Evolutionary conservation across 2,888 invertebrate species (phyloP), one percentile per base, ranked within the genome.

Genomic region (Leucania comma): DNA sequence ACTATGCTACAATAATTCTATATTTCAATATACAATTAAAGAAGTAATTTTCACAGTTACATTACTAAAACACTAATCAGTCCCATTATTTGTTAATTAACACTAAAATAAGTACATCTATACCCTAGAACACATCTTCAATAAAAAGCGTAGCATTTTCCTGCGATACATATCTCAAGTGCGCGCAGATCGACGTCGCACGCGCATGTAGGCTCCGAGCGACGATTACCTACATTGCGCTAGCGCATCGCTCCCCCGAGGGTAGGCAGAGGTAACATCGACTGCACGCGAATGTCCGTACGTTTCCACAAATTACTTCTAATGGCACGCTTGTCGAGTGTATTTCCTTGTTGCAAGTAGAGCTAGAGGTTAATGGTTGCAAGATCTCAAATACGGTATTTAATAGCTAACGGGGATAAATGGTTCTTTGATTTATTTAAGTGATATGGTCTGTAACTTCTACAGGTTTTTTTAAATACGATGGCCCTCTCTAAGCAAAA

Each of bases 151-250:
- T 62, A 59, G n/a, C 64, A 64, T 51, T 70, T 69, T 75, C 59
- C 20, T 17, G 24, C 24, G 75, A 67, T 66, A 26, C 20, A 67
- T 61, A 67, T 78, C 66, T 67, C 53, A 42, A 51, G 35, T 61
- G 51, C 20, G 20, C n/a, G 46, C 46, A 48, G 17, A 79, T 63
- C 59, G 62, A 58, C 71, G 58, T 53, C 65, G 53, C 42, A 35
- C 48, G 66, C 56, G 57, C 81, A 83, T 79, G 68, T 61, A 57
- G 46, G 72, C 78, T 76, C 56, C 35, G 64, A 69, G 81, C 68
- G 60, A 62, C 65, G 73, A 83, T 83, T 81, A 82, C n/a, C n/a
- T n/a, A n/a, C 17, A 24, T 42, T 79, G 65, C 68, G 51, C 80
- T 51, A 10, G 72, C 78, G 80, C 67, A 61, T 59, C 62, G 63